Evolutionary conservation across 2,113 vertebrate genomes (phyloP), one percentile per base, ranked within the genome.

Genomic region (Urocolius indicus): DNA sequence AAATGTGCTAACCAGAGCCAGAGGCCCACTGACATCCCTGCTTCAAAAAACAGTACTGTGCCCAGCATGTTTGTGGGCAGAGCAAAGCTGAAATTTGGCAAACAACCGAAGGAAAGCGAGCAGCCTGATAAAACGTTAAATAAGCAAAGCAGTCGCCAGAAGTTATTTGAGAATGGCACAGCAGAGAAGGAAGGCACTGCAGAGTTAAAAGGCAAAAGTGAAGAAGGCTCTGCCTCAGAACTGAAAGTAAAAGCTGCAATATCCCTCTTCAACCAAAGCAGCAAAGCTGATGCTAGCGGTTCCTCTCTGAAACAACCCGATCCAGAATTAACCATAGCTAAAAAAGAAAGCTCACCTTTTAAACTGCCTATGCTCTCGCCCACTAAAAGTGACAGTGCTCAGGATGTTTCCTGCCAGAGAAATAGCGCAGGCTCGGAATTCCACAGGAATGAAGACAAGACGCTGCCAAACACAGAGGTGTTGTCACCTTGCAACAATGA

Each of bases 61-160:
- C 91, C 96, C 61, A 98, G 97, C 80, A 98, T 97, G 3, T 98
- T 98, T 36, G 97, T 98, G 30, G 98, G 98, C 51, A 97, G 98
- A 91, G 98, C 98, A 30, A 98, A 98, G 84, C 91, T 98, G 76
- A 98, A 98, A 51, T 98, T 98, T 95, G 98, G 97, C 75, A 98
- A 98, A 90, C 98, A 97, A 87, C 18, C 94, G 32, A 97, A 96
- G 83, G 98, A 98, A 85, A 97, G 72, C 17, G 97, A 97, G 19
- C 97, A 97, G 41, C 84, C 95, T 21, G 97, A 98, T 72, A 97
- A 95, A 96, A 96, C 22, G 6, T 72, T 90, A 63, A 92, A 41
- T 74, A 94, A 74, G 48, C 92, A 97, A 87, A 89, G 38, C 61
- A 96, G 86, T 89, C 96, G 94, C 29, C 98, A 97, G 71, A 97